Conservation (phyloP, 1,140 invertebrate species). For the Musca vetustissima region DNA sequence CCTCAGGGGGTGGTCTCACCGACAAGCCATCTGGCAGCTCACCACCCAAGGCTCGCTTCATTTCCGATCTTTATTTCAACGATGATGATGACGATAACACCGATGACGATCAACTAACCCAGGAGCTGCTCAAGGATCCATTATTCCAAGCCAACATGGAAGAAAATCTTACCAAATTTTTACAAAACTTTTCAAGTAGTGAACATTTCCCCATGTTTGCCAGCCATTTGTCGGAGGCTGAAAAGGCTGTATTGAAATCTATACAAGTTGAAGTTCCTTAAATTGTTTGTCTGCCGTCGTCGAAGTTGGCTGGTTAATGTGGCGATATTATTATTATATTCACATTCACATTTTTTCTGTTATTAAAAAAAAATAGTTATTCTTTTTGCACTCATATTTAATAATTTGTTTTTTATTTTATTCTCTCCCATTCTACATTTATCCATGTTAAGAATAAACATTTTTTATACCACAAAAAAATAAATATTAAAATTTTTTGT, state of each 20-base stretch:
- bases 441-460: too few relatives aligned
- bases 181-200: conserved; percentile 64
- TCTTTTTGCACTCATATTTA: background rate
- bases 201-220: conserved; percentile 62
- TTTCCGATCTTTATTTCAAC: conserved; percentile 49
- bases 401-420: too few relatives aligned
- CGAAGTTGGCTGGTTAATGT: background rate
- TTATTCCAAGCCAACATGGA: conserved; percentile 64
- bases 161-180: conserved; percentile 64
- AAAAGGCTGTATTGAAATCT: conserved; percentile 32
- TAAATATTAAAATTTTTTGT: too few relatives aligned
- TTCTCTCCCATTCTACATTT: too few relatives aligned
- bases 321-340: background rate
- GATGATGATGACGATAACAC: conserved; percentile 52
- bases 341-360: background rate
- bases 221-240: conserved; percentile 60
- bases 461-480: too few relatives aligned
- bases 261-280: conserved; percentile 31
- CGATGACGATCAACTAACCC: conserved; percentile 60
- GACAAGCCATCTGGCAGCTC: conserved; percentile 32
- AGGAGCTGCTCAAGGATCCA: conserved; percentile 62
- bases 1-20: conserved; percentile 30
- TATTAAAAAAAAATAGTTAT: conserved; percentile 14
- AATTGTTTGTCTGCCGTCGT: background rate
- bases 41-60: conserved; percentile 36